Conservation (phyloP, 2,888 invertebrate genomes). For the Candidula unifasciata region DNA sequence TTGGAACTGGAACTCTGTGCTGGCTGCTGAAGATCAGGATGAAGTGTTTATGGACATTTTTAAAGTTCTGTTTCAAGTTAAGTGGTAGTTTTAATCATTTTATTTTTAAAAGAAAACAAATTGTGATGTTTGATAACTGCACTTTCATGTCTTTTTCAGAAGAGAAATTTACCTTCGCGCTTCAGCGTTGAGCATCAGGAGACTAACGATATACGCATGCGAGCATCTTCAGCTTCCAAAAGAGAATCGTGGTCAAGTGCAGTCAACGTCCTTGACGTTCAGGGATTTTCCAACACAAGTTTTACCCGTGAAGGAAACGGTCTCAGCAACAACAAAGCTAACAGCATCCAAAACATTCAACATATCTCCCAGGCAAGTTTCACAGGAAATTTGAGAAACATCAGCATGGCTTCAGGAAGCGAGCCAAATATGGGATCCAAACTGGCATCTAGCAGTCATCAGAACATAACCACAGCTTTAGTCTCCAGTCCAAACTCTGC, state of each 20-base stretch:
- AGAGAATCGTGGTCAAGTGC: slow-evolving; percentile 43
- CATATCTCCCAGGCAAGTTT: not conserved
- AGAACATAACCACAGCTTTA: slow-evolving; percentile 44
- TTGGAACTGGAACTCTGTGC: no score
- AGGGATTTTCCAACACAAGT: slow-evolving; percentile 49
- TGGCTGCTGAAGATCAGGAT: no score
- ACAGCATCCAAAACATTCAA: slow-evolving; percentile 45
- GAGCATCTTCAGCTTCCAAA: slow-evolving; percentile 21
- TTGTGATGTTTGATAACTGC: no score
- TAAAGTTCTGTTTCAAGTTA: no score
- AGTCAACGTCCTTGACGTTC: slow-evolving; percentile 31
- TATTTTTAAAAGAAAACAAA: no score
- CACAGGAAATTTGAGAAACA: slow-evolving; percentile 7
- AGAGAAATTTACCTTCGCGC: not conserved
- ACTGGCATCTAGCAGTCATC: not conserved
- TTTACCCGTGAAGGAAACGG: slow-evolving; percentile 28
- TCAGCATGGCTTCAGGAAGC: slow-evolving; percentile 15
- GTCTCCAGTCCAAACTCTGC: slow-evolving; percentile 35
- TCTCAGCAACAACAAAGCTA: slow-evolving; percentile 43
- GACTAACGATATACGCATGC: slow-evolving; percentile 38
- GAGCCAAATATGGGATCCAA: slow-evolving; percentile 42
- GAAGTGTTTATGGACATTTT: no score
- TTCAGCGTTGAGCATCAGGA: slow-evolving; percentile 43
- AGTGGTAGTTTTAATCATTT: no score
- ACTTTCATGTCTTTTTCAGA: not conserved